Evolutionary conservation across 2,888 invertebrate genomes (phyloP).

Genomic region (Temnothorax rugatulus): DNA sequence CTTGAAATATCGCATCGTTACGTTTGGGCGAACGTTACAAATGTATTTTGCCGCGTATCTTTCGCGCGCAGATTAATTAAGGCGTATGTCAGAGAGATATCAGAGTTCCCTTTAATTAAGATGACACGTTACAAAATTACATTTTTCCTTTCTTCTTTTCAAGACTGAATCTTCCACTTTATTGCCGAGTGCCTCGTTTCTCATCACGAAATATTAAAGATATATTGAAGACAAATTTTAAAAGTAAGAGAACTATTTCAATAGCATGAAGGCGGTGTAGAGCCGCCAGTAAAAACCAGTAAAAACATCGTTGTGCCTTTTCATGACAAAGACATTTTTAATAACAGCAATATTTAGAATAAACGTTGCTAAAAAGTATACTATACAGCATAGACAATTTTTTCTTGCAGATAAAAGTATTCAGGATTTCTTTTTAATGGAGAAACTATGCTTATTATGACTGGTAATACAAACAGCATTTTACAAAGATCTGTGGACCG

Average conservation of each 20-base stretch:
- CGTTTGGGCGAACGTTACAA: constrained; percentile 45
- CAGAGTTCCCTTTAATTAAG: constrained; percentile 42
- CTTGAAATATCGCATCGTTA: constrained; percentile 43
- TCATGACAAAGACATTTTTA: constrained; percentile 17
- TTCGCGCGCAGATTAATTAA: constrained; percentile 47
- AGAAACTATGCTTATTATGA: neutral
- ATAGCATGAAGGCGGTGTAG: neutral
- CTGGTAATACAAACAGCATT: constrained; percentile 4
- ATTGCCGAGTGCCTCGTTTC: neutral
- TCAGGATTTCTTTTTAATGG: neutral
- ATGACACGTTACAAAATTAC: constrained; percentile 21
- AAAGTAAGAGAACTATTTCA: neutral
- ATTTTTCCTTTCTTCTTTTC: constrained; percentile 18
- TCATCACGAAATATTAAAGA: constrained; percentile 10
- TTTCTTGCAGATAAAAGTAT: neutral
- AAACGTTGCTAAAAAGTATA: neutral
- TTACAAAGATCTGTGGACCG: neutral
- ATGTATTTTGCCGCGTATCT: constrained; percentile 47
- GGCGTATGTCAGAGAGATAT: constrained; percentile 4
- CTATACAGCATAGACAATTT: neutral
- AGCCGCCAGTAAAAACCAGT: neutral
- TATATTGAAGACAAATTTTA: constrained; percentile 1
- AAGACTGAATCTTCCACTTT: constrained; percentile 12
- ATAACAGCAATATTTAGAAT: constrained; percentile 24
- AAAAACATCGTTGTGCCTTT: neutral